A percentile compares a stretch with the other conserved stretches of the same genome.
Evolutionary conservation across 2,797 vertebrate species (phyloP).

Genomic region (Oryzias sinensis): DNA sequence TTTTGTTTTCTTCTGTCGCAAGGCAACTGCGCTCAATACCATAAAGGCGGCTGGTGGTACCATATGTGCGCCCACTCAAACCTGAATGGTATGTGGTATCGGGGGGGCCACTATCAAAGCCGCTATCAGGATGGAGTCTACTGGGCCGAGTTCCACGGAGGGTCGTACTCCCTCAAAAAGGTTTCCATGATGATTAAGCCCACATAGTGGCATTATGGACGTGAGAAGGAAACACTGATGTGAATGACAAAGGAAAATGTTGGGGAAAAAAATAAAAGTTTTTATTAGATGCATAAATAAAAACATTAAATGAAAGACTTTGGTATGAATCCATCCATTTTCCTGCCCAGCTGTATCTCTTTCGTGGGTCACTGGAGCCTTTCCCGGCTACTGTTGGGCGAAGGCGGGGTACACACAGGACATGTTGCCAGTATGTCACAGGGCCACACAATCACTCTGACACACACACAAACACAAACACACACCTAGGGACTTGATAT

Average conservation of each 20-base stretch:
- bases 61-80: slow-evolving; percentile 93
- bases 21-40: slow-evolving; percentile 93
- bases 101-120: slow-evolving; percentile 88
- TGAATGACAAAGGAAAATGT: background rate
- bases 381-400: no score
- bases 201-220: slow-evolving; percentile 4
- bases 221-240: background rate
- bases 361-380: no score
- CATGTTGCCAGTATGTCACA: no score
- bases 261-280: background rate
- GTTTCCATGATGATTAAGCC: slow-evolving; percentile 88
- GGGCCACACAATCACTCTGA: no score
- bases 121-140: slow-evolving; percentile 91
- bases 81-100: slow-evolving; percentile 90
- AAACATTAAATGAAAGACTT: background rate
- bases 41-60: slow-evolving; percentile 95
- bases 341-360: no score
- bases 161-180: slow-evolving; percentile 88
- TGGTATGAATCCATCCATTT: background rate
- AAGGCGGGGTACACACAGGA: no score
- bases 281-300: slow-evolving; percentile 1
- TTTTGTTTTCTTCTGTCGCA: slow-evolving; percentile 20
- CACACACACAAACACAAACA: no score
- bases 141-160: slow-evolving; percentile 90
- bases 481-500: no score